Evolutionary conservation across 1,140 invertebrate genomes (phyloP).

Genomic region (Panagrolaimus sp.): DNA sequence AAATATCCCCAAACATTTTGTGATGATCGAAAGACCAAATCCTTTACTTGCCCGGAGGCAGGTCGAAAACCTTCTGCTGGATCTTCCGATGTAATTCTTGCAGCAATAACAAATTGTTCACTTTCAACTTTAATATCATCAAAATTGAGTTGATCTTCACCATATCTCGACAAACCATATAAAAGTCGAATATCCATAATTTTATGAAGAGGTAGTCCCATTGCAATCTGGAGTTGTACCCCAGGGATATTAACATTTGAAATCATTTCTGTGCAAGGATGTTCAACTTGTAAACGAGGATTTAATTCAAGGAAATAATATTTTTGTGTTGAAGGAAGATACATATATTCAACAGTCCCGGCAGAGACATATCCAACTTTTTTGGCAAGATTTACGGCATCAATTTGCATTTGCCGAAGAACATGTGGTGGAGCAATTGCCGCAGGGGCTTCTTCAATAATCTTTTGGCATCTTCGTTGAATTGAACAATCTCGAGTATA

Average conservation of each 20-base stretch:
- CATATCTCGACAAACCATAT: conserved; percentile 76
- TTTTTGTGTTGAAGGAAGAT: conserved; percentile 69
- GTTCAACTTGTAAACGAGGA: conserved; percentile 91
- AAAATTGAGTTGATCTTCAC: conserved; percentile 74
- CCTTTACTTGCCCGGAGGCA: conserved; percentile 91
- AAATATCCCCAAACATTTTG: conserved; percentile 99
- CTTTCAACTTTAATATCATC: conserved; percentile 69
- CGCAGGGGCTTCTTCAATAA: conserved; percentile 94
- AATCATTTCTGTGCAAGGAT: conserved; percentile 98
- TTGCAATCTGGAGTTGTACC: conserved; percentile 89
- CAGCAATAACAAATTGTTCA: conserved; percentile 93
- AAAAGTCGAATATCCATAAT: conserved; percentile 90
- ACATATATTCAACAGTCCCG: conserved; percentile 94
- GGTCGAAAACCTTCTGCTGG: conserved; percentile 98
- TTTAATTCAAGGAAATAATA: conserved; percentile 96
- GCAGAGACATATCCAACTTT: conserved; percentile 97
- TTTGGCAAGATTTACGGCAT: conserved; percentile 88
- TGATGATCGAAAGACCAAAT: conserved; percentile 91
- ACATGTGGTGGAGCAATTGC: conserved; percentile 80
- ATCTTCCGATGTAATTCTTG: conserved; percentile 94
- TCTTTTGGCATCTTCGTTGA: conserved; percentile 93
- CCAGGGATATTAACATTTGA: conserved; percentile 94
- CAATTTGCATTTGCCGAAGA: conserved; percentile 94
- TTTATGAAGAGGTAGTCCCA: conserved; percentile 88
- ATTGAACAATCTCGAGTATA: conserved; percentile 97